Percentiles rank a stretch among this genome's conserved stretches.
Evolutionary conservation across 1,140 invertebrate genomes (phyloP).

Genomic region (Danaus melanippus): DNA sequence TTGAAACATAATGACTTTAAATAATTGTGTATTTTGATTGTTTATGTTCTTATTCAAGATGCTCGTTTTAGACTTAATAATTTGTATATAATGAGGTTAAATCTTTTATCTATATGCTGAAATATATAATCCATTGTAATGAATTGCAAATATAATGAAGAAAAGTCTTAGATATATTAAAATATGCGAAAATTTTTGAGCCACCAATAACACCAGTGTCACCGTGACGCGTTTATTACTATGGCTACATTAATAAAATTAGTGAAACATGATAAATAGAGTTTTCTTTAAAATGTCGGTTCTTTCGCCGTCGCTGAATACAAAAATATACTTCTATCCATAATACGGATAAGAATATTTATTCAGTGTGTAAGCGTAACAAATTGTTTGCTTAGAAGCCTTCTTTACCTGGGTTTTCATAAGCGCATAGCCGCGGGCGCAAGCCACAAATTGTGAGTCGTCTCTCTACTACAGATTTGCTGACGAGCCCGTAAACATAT

Average conservation of each 20-base stretch:
- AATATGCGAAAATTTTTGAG: slow-evolving; percentile 13
- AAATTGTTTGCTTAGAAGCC: slow-evolving; percentile 59
- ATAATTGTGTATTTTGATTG: slow-evolving; percentile 28
- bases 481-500: slow-evolving; percentile 58
- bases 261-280: slow-evolving; percentile 15
- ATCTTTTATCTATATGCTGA: slow-evolving; percentile 1
- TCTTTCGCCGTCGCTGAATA: slow-evolving; percentile 13
- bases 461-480: slow-evolving; percentile 45
- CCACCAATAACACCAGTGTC: slow-evolving; percentile 15
- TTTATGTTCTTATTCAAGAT: slow-evolving; percentile 19
- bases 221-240: slow-evolving; percentile 18
- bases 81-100: neutral
- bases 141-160: slow-evolving; percentile 5
- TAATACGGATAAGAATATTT: slow-evolving; percentile 51
- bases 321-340: slow-evolving; percentile 36
- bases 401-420: slow-evolving; percentile 63
- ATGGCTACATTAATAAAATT: slow-evolving; percentile 19
- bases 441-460: slow-evolving; percentile 52
- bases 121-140: neutral
- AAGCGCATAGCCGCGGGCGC: slow-evolving; percentile 48
- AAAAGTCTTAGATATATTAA: neutral
- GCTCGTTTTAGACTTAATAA: neutral
- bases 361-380: slow-evolving; percentile 56
- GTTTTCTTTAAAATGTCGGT: slow-evolving; percentile 20
- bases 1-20: slow-evolving; percentile 35